Conservation (phyloP, 2,888 invertebrate genomes). For the Osmoderma eremita region DNA sequence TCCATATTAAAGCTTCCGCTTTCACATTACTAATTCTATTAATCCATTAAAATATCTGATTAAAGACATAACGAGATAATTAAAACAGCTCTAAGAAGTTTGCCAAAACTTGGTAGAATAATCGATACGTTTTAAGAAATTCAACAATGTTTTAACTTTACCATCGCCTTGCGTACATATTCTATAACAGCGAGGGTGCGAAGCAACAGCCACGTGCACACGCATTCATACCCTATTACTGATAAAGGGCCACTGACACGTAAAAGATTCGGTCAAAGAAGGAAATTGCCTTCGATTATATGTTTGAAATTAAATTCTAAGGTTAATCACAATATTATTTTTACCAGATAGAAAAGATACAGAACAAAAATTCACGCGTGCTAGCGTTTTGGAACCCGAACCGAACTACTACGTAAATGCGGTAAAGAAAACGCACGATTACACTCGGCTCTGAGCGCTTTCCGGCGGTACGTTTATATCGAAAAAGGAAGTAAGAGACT, state of each 20-base stretch:
- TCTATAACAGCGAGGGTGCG: constrained; percentile 19
- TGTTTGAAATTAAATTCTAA: background rate
- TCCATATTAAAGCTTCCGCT: too few relatives aligned
- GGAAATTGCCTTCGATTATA: background rate
- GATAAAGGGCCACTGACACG: constrained; percentile 22
- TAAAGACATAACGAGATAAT: background rate
- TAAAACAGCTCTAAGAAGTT: background rate
- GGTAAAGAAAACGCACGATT: constrained; percentile 11
- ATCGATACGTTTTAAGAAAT: constrained; percentile 22
- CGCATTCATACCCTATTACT: constrained; percentile 25
- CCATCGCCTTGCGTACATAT: constrained; percentile 21
- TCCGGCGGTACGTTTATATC: constrained; percentile 49
- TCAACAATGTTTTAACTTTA: constrained; percentile 30
- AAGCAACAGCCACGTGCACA: constrained; percentile 31
- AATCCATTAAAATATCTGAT: background rate
- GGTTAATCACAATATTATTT: background rate
- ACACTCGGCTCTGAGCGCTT: constrained; percentile 36
- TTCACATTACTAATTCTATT: background rate
- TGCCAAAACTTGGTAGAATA: constrained; percentile 9
- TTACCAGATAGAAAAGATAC: too few relatives aligned
- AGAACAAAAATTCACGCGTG: constrained; percentile 12
- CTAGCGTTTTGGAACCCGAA: constrained; percentile 1
- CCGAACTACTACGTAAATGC: constrained; percentile 4
- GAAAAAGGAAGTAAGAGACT: constrained; percentile 51
- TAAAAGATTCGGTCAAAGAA: constrained; percentile 1